Percentiles rank a stretch among this genome's conserved stretches.
phyloP scores from a whole-genome alignment of 2,113 vertebrate genomes.

The Lasiurus borealis region DNA sequence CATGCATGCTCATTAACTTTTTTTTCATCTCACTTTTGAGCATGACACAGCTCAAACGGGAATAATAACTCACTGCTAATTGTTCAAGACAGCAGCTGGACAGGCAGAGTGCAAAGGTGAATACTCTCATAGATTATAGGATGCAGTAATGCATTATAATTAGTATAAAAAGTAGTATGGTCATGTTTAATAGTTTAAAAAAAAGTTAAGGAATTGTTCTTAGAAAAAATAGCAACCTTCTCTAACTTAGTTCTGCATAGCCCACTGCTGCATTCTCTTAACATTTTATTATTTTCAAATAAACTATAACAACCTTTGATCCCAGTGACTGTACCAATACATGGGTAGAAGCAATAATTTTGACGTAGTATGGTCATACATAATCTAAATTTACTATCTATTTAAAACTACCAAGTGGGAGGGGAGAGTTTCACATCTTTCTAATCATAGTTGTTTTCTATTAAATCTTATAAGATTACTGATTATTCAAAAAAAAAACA shows the following conservation, averaged over 20 bases:
- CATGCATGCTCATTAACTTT: constrained; percentile 86
- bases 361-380: constrained; percentile 73
- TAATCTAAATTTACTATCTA: constrained; percentile 79
- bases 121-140: constrained; percentile 83
- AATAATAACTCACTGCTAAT: constrained; percentile 88
- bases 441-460: constrained; percentile 78
- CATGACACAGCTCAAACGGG: constrained; percentile 84
- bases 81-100: constrained; percentile 89
- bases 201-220: constrained; percentile 78
- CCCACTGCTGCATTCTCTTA: constrained; percentile 48
- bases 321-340: constrained; percentile 30
- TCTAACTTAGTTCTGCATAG: constrained; percentile 70
- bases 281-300: constrained; percentile 62
- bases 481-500: constrained; percentile 74
- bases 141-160: constrained; percentile 86
- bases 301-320: constrained; percentile 60
- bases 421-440: constrained; percentile 67
- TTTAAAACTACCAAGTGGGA: constrained; percentile 80
- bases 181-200: constrained; percentile 79
- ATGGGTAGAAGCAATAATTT: constrained; percentile 70
- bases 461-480: constrained; percentile 74
- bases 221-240: constrained; percentile 68
- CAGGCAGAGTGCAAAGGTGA: constrained; percentile 87
- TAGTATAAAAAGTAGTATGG: constrained; percentile 83
- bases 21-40: constrained; percentile 86